Conservation (phyloP, 2,797 vertebrate genomes). For the Heterohyrax brucei region DNA sequence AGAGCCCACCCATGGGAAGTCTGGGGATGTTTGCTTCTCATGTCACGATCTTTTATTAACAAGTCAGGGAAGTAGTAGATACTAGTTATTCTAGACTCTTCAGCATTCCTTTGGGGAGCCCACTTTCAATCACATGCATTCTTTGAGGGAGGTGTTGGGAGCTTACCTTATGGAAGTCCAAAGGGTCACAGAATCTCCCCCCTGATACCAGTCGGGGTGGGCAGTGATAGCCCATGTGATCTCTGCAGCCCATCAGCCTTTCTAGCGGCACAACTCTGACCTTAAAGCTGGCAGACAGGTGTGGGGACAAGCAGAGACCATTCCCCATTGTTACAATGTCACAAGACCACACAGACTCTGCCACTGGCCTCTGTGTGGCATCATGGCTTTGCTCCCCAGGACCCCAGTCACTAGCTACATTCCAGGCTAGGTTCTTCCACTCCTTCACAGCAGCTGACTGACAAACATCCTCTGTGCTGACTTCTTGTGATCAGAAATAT, state of each 20-base stretch:
- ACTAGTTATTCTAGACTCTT: neutral
- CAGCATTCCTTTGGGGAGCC: neutral
- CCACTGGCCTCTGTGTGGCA: fast-evolving
- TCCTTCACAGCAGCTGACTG: fast-evolving
- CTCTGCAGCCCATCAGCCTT: neutral
- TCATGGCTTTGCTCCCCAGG: fast-evolving
- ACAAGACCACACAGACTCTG: neutral
- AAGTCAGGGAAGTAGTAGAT: neutral
- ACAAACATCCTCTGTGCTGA: neutral
- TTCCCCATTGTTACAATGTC: too few relatives aligned
- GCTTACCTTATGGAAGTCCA: neutral
- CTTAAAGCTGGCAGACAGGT: neutral
- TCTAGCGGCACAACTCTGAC: neutral
- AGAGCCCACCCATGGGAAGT: neutral
- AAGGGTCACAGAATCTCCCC: neutral
- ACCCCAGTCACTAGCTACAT: fast-evolving
- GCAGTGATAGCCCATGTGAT: neutral
- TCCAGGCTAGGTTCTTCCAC: neutral
- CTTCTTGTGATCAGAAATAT: neutral
- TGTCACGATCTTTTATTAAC: neutral
- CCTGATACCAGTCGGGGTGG: fast-evolving
- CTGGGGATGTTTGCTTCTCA: fast-evolving
- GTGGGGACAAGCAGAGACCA: neutral
- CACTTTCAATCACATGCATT: fast-evolving
- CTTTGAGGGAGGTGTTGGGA: neutral